These are phyloP conservation scores for Malurus elegans DNA, from an alignment of 2,113 vertebrate species.

Conservation along the genomic window DNA sequence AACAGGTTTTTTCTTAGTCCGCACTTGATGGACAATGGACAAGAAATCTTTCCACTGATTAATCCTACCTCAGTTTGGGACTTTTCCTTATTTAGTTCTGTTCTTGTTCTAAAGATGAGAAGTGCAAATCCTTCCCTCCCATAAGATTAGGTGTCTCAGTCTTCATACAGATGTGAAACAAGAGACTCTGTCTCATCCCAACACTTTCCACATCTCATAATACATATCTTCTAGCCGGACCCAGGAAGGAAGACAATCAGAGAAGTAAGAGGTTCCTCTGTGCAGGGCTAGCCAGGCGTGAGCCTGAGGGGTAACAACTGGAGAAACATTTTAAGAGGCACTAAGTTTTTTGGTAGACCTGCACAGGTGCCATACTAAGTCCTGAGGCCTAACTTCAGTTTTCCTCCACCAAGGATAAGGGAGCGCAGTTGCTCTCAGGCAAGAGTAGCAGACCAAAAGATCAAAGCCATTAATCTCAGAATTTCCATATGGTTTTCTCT, in stretches of 20 bases:
- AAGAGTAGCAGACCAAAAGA: background rate
- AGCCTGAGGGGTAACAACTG: background rate
- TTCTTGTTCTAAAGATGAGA: background rate
- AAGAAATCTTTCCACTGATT: background rate
- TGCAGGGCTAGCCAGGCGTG: background rate
- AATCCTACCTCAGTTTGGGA: background rate
- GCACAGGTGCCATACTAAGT: background rate
- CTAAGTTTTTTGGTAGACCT: background rate
- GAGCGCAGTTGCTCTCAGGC: background rate
- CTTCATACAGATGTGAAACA: background rate
- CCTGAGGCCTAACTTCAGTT: background rate
- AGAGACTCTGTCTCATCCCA: background rate
- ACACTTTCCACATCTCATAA: background rate
- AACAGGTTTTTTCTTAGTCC: background rate
- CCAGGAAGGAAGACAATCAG: background rate
- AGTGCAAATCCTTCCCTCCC: background rate
- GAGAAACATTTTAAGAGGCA: background rate
- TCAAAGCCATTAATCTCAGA: background rate
- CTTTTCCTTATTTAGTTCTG: background rate
- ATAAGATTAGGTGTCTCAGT: background rate
- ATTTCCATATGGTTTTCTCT: background rate
- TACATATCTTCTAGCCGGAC: background rate
- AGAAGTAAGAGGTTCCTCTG: background rate
- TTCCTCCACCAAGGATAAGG: background rate
- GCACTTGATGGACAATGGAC: background rate